Conservation (phyloP, 2,888 invertebrate species). For the Euclidia mi region DNA sequence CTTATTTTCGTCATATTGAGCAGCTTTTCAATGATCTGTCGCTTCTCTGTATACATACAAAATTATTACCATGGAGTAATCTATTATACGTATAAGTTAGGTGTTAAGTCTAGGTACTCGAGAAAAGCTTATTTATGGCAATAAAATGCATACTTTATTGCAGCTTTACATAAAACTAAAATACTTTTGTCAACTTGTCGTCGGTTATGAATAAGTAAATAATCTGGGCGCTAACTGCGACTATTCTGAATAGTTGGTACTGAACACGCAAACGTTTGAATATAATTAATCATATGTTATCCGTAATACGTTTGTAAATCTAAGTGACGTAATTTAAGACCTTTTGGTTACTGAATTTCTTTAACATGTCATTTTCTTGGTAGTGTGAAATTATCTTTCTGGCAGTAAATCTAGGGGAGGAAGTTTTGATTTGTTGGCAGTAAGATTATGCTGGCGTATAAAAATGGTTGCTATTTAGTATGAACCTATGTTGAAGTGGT, state of each 20-base stretch:
- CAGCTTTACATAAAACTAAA: slow-evolving; percentile 32
- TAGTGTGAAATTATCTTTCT: slow-evolving; percentile 8
- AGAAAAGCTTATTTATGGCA: no score
- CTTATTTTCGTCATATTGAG: no score
- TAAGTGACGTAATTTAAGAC: slow-evolving; percentile 30
- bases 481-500: neutral
- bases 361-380: slow-evolving; percentile 10
- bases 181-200: slow-evolving; percentile 30
- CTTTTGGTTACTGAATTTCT: slow-evolving; percentile 25
- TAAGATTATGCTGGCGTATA: neutral
- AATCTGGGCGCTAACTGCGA: slow-evolving; percentile 37
- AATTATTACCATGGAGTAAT: no score
- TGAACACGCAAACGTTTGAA: slow-evolving; percentile 60
- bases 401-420: slow-evolving; percentile 37
- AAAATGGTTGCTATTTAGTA: slow-evolving; percentile 3
- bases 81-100: no score
- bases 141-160: no score
- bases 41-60: no score
- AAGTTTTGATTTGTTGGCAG: slow-evolving; percentile 36
- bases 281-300: slow-evolving; percentile 65
- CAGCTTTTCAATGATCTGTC: no score
- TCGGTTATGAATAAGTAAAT: slow-evolving; percentile 38
- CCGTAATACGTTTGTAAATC: slow-evolving; percentile 36
- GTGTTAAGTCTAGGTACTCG: no score
- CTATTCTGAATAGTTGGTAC: slow-evolving; percentile 58